These are phyloP conservation scores for Heteromyza rotundicornis DNA, from an alignment of 2,888 invertebrate species.

Conservation along the genomic window DNA sequence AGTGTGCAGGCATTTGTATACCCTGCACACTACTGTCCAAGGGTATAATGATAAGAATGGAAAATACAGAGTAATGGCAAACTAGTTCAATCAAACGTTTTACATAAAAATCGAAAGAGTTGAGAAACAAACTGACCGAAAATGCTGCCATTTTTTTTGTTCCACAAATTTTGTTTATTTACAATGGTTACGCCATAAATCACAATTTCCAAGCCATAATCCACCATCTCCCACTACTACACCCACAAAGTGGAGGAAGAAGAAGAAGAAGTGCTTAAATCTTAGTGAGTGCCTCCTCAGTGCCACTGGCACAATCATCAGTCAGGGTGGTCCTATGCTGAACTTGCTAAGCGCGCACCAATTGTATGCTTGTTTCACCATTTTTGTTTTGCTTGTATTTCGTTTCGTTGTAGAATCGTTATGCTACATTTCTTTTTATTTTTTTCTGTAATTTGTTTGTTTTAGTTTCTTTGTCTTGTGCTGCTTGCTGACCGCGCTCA, in stretches of 20 bases:
- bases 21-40: too few species aligned
- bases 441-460: neutral
- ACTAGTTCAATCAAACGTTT: too few species aligned
- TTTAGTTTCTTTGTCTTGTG: slow-evolving; percentile 9
- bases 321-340: slow-evolving; percentile 45
- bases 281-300: slow-evolving; percentile 5
- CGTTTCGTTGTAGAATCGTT: neutral
- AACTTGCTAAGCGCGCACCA: slow-evolving; percentile 23
- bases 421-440: neutral
- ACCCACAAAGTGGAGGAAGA: neutral
- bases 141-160: too few species aligned
- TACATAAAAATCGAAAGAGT: too few species aligned
- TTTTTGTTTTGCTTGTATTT: neutral
- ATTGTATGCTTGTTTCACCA: slow-evolving; percentile 35
- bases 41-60: too few species aligned
- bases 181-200: too few species aligned
- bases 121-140: too few species aligned
- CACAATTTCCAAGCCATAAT: slow-evolving; percentile 14
- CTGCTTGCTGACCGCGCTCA: slow-evolving; percentile 42
- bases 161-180: too few species aligned
- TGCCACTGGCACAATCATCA: slow-evolving; percentile 20
- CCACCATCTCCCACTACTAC: too few species aligned
- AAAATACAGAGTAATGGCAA: too few species aligned
- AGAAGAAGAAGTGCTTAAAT: neutral
- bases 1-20: too few species aligned